Conservation (phyloP, 2,888 invertebrate genomes). For the Monoplex corrugatus region DNA sequence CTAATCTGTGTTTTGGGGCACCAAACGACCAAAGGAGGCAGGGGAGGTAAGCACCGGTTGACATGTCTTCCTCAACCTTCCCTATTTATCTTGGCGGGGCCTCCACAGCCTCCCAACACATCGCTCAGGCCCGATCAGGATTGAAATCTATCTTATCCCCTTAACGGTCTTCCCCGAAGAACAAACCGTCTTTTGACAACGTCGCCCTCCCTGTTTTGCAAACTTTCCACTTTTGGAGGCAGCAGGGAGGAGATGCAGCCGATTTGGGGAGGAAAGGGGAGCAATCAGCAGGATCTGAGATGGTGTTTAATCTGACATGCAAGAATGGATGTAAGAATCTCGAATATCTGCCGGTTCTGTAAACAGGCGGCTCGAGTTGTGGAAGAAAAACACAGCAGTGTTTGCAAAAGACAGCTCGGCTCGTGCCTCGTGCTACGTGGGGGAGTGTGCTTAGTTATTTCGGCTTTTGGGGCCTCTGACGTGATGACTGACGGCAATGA, state of each 20-base stretch:
- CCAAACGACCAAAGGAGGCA: neutral
- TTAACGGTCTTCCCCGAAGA: neutral
- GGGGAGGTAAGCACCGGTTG: constrained; percentile 14
- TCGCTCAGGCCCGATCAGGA: neutral
- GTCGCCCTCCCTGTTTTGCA: neutral
- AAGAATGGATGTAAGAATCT: constrained; percentile 25
- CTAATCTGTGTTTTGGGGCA: too few species aligned
- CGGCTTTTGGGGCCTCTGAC: neutral
- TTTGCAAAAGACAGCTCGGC: neutral
- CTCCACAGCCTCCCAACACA: neutral
- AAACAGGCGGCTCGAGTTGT: constrained; percentile 28
- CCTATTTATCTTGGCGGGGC: constrained; percentile 41
- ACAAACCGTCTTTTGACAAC: neutral
- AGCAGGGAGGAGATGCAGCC: neutral
- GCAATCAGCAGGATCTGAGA: constrained; percentile 11
- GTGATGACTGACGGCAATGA: too few species aligned
- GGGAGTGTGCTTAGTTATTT: neutral
- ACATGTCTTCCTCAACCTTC: neutral
- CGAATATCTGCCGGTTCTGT: constrained; percentile 13
- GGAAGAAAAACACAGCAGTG: constrained; percentile 8
- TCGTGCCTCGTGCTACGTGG: neutral
- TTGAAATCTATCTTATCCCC: constrained; percentile 32
- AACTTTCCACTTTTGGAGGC: neutral
- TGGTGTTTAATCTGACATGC: constrained; percentile 41
- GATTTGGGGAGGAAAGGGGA: neutral